Evolutionary conservation across 2,113 vertebrate genomes (phyloP).

Genomic region (Haliaeetus leucogaster): DNA sequence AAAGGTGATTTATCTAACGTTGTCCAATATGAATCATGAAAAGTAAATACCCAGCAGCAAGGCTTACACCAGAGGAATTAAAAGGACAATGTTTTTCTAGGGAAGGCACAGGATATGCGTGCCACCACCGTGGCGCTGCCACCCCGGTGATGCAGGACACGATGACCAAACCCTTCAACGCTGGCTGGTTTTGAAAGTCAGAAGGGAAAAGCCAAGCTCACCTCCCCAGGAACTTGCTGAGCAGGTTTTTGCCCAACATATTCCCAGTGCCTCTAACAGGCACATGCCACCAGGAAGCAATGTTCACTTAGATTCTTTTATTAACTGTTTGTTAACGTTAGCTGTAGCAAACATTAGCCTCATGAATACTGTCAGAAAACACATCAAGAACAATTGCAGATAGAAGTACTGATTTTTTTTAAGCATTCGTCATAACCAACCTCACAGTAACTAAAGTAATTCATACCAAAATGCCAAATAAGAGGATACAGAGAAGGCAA

Average conservation of each 20-base stretch:
- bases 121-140: not conserved
- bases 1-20: not conserved
- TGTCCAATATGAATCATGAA: not conserved
- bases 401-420: not conserved
- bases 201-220: not conserved
- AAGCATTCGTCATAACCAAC: not conserved
- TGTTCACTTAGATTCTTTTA: not conserved
- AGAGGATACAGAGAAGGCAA: not conserved
- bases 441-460: not conserved
- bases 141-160: not conserved
- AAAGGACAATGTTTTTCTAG: not conserved
- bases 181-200: not conserved
- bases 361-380: not conserved
- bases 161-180: not conserved
- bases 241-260: not conserved
- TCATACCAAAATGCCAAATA: not conserved
- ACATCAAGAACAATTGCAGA: not conserved
- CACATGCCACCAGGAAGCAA: not conserved
- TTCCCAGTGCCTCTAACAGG: not conserved
- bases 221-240: not conserved
- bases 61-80: not conserved
- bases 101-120: not conserved
- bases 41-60: not conserved
- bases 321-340: not conserved
- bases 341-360: not conserved